These are phyloP conservation scores for Balaeniceps rex DNA, from an alignment of 2,113 vertebrate species.

Conservation along the genomic window DNA sequence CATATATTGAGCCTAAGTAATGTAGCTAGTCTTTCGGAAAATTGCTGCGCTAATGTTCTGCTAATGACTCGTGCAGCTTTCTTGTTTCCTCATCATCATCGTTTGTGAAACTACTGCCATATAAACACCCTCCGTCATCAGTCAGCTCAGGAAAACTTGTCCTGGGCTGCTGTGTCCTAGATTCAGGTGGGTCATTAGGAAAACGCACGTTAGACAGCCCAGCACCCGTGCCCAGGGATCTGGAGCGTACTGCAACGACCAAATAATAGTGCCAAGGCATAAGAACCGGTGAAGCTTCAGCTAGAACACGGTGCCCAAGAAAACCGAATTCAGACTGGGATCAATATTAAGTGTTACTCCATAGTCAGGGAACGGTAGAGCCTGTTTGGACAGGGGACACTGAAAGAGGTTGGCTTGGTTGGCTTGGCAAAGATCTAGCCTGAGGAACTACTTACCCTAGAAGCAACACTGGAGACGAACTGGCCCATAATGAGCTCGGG, in stretches of 20 bases:
- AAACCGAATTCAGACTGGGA: not conserved
- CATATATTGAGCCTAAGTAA: not conserved
- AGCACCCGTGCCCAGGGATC: not conserved
- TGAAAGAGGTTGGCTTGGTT: not conserved
- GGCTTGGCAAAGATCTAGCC: not conserved
- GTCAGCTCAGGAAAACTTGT: not conserved
- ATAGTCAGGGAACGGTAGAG: not conserved
- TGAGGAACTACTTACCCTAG: not conserved
- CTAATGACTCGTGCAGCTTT: not conserved
- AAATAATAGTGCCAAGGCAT: fast-evolving
- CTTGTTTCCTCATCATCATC: not conserved
- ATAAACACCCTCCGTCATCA: not conserved
- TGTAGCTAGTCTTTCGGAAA: not conserved
- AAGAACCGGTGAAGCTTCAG: not conserved
- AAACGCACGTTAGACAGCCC: not conserved
- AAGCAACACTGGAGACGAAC: not conserved
- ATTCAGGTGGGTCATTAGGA: not conserved
- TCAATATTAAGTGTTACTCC: not conserved
- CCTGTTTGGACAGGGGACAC: not conserved
- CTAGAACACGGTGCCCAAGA: not conserved
- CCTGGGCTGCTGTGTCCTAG: not conserved
- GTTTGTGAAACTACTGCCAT: not conserved
- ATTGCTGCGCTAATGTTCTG: not conserved
- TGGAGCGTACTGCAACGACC: not conserved
- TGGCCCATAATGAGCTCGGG: not conserved